Evolutionary conservation across 2,113 vertebrate species (phyloP).

Genomic region (Pimephales promelas): DNA sequence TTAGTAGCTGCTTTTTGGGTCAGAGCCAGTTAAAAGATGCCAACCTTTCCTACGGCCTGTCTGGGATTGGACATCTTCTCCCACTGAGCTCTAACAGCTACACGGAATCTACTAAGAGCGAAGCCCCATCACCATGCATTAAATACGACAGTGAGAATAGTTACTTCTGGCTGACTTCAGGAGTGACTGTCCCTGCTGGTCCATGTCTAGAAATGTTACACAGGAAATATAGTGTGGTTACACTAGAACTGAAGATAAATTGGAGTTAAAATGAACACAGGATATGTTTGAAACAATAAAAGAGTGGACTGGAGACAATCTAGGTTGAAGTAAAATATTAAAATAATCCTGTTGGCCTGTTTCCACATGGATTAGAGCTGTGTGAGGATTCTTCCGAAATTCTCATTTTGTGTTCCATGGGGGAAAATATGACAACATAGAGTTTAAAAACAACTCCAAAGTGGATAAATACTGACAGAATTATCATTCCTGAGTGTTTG

Average conservation of each 20-base stretch:
- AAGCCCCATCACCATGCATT: conserved; percentile 88
- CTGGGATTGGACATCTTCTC: conserved; percentile 25
- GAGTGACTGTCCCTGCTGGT: conserved; percentile 79
- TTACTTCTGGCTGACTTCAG: conserved; percentile 93
- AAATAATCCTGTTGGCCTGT: too few relatives aligned
- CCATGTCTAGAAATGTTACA: conserved; percentile 80
- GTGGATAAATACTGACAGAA: not conserved
- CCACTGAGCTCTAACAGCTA: conserved; percentile 46
- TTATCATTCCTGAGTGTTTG: not conserved
- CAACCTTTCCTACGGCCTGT: conserved; percentile 1
- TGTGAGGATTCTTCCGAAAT: not conserved
- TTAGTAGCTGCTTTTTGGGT: conserved; percentile 65
- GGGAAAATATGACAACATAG: not conserved
- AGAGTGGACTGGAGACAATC: not conserved
- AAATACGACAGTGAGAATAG: conserved; percentile 74
- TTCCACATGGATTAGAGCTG: not conserved
- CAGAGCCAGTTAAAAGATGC: conserved; percentile 50
- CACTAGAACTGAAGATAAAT: conserved; percentile 61
- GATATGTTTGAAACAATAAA: not conserved
- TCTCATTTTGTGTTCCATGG: not conserved
- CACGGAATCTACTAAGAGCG: conserved; percentile 65
- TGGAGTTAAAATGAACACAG: not conserved
- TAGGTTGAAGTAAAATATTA: too few relatives aligned
- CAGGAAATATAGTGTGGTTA: conserved; percentile 76
- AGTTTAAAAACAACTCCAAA: not conserved